A percentile compares a stretch with the other conserved stretches of the same genome.
Conservation (phyloP, 1,140 invertebrate species). For the Popillia japonica region DNA sequence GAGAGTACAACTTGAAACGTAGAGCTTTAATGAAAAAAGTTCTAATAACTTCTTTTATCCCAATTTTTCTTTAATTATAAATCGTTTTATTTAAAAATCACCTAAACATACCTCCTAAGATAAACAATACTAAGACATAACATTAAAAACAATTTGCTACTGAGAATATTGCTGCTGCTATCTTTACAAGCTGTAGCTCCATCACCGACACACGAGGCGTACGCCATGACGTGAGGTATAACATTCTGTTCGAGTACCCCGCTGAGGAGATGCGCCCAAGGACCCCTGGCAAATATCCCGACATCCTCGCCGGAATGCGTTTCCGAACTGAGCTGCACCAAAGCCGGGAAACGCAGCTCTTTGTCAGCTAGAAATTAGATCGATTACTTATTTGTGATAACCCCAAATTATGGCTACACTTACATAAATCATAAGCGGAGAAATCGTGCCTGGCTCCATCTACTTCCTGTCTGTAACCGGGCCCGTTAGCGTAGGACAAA, state of each 20-base stretch:
- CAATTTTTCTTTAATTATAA: too few species aligned
- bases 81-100: not conserved
- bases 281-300: slow-evolving; percentile 67
- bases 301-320: slow-evolving; percentile 71
- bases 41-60: too few species aligned
- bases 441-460: slow-evolving; percentile 53
- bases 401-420: not conserved
- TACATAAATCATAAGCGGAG: slow-evolving; percentile 35
- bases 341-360: slow-evolving; percentile 57
- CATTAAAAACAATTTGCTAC: not conserved
- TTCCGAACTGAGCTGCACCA: slow-evolving; percentile 62
- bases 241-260: slow-evolving; percentile 74
- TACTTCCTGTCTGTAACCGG: slow-evolving; percentile 63
- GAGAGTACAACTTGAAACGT: too few species aligned
- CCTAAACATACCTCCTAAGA: not conserved
- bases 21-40: too few species aligned
- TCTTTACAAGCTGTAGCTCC: slow-evolving; percentile 57
- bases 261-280: slow-evolving; percentile 72
- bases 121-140: not conserved
- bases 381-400: not conserved
- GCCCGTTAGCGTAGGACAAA: slow-evolving; percentile 79
- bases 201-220: slow-evolving; percentile 69
- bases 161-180: not conserved
- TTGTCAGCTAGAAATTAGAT: slow-evolving; percentile 44
- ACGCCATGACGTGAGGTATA: slow-evolving; percentile 73